Conservation (phyloP, 2,113 vertebrate genomes). For the Eublepharis macularius region DNA sequence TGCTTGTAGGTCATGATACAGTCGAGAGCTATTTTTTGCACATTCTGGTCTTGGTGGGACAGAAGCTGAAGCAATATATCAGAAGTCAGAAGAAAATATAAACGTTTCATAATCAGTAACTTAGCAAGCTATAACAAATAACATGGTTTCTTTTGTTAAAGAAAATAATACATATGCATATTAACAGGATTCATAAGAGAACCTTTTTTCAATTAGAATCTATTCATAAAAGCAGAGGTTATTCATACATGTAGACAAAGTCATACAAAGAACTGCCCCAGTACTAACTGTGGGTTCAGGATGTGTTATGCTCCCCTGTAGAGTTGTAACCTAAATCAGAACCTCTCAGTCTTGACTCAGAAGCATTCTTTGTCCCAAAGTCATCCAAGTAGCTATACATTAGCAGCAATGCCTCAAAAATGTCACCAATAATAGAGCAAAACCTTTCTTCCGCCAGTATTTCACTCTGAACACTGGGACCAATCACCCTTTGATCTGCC, state of each 20-base stretch:
- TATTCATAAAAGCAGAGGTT: neutral
- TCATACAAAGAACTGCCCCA: neutral
- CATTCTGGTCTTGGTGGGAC: slow-evolving; percentile 91
- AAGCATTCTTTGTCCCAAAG: neutral
- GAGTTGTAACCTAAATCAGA: neutral
- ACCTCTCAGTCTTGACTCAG: neutral
- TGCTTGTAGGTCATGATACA: slow-evolving; percentile 94
- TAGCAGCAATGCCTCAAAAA: no score
- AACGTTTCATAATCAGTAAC: neutral
- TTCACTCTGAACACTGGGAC: neutral
- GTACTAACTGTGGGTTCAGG: no score
- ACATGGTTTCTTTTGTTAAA: neutral
- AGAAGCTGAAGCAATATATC: slow-evolving; percentile 79
- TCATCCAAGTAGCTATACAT: neutral
- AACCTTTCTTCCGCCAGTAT: neutral
- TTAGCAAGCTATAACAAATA: neutral
- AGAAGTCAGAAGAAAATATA: slow-evolving; percentile 42
- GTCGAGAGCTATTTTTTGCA: slow-evolving; percentile 89
- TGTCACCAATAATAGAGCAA: neutral
- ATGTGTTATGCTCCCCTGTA: neutral
- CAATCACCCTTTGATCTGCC: neutral
- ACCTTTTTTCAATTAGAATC: neutral
- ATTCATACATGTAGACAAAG: neutral
- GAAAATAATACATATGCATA: neutral
- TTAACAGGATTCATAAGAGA: neutral